phyloP scores from a whole-genome alignment of 1,140 invertebrate genomes.

The Pseudomyrmex gracilis region DNA sequence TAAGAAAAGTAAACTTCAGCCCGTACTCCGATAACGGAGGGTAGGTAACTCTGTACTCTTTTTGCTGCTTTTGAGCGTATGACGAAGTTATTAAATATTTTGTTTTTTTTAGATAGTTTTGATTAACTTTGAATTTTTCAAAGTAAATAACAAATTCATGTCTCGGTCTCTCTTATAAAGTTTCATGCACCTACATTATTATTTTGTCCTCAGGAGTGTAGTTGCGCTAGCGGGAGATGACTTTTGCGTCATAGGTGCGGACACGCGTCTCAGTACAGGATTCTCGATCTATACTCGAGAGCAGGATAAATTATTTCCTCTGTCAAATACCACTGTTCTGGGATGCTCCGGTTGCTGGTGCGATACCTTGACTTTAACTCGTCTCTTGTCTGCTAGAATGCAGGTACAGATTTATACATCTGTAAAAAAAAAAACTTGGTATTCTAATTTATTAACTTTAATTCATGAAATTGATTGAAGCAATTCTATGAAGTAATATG shows the following conservation, averaged over 20 bases:
- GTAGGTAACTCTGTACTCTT: constrained; percentile 80
- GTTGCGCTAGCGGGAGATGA: constrained; percentile 96
- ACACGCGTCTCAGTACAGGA: constrained; percentile 96
- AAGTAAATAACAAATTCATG: no score
- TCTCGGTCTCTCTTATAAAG: neutral
- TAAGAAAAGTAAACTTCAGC: constrained; percentile 88
- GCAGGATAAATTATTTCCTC: constrained; percentile 93
- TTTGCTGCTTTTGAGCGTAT: no score
- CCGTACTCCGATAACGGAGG: constrained; percentile 93
- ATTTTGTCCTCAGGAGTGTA: constrained; percentile 88
- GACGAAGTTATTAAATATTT: no score
- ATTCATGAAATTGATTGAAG: no score
- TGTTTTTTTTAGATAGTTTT: no score
- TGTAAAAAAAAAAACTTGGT: neutral
- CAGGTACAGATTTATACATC: constrained; percentile 85
- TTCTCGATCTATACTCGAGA: constrained; percentile 95
- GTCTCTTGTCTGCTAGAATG: constrained; percentile 94
- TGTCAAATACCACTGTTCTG: constrained; percentile 94
- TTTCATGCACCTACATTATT: neutral
- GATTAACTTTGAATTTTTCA: neutral
- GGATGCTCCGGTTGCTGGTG: constrained; percentile 98
- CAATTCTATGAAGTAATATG: neutral
- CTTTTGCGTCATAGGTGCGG: constrained; percentile 90
- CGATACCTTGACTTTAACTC: constrained; percentile 97
- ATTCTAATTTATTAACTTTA: no score